Base-by-base conservation (phyloP, 2,888 invertebrate genomes). In the Meta bourneti region DNA sequence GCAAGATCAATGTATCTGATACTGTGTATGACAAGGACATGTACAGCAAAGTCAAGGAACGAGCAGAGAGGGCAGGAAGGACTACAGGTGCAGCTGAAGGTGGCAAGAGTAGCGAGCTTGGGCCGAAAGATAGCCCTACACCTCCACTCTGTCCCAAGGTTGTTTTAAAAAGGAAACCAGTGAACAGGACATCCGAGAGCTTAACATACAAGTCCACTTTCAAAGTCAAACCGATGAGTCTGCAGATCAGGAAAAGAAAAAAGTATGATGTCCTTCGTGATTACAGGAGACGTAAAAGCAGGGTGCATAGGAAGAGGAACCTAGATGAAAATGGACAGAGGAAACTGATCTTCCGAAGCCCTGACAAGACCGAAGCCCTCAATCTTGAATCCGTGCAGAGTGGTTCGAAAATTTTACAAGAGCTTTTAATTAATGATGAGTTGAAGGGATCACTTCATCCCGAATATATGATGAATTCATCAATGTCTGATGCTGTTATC, bases 1-100 rank as follows among this genome's bases (percentile, higher is more conserved):
- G 95, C 0, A 93, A 94, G 83, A 94, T 95, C n/a, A 94, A 94
- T 88, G 93, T 94, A 61, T 78, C 91, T 20, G 94, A 94, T 52
- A 94, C 94, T 90, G 93, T 94, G 61, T 77, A 80, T 49, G 94
- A 94, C 48, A 94, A 94, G 79, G 95, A 95, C 93, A 94, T 95
- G 94, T 95, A 95, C 92, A 95, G 95, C n/a, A 94, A 94, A 87
- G 95, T 95, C 6, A 95, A 95, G 86, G 94, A 94, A 51, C 81
- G 90, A 71, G 90, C 90, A 11, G 94, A 94, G 48, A 88, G 91
- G 70, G 91, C 83, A 51, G 88, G 84, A 1, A 74, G 91, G 71
- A 88, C 84, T 19, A 61, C 61, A 20, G n/a, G 34, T n/a, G 8
- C 74, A 16, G 34, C 34, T 19, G 89, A 92, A n/a, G 79, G 51